Percentiles rank a stretch among this genome's conserved stretches.
Evolutionary conservation across 2,797 vertebrate genomes (phyloP).

Genomic region (Passerculus sandwichensis): DNA sequence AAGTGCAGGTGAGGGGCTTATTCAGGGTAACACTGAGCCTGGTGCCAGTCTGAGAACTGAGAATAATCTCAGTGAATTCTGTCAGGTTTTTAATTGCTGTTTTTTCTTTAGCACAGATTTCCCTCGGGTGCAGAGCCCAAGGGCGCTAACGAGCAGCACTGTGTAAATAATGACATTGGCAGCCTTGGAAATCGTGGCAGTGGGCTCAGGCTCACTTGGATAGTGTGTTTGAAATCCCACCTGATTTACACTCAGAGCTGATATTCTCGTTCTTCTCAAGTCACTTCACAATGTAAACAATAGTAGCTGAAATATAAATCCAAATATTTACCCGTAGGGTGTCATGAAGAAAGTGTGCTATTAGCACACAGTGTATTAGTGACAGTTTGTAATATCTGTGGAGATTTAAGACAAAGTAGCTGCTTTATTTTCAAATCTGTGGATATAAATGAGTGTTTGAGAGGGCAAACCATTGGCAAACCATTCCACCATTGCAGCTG

Average conservation of each 20-base stretch:
- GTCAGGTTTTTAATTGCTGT: neutral
- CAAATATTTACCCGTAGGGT: neutral
- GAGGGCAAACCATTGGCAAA: neutral
- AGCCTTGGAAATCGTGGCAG: neutral
- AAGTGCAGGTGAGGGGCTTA: neutral
- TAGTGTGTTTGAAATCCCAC: neutral
- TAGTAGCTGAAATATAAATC: neutral
- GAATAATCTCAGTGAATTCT: neutral
- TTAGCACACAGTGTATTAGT: neutral
- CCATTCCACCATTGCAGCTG: neutral
- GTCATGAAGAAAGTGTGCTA: neutral
- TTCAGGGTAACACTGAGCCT: neutral
- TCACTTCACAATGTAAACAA: neutral
- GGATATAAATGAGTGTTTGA: neutral
- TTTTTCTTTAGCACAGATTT: neutral
- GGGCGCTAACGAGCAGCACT: neutral
- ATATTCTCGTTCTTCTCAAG: neutral
- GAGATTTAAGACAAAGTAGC: neutral
- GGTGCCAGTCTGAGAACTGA: neutral
- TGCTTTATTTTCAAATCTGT: neutral
- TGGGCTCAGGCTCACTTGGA: neutral
- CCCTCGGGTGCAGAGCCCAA: neutral
- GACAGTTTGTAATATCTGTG: neutral
- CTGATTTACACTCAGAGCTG: neutral
- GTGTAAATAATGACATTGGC: neutral